A percentile compares a stretch with the other conserved stretches of the same genome.
These are phyloP conservation scores for Eupithecia pulchellata DNA, from an alignment of 2,888 invertebrate genomes.

Conservation along the genomic window DNA sequence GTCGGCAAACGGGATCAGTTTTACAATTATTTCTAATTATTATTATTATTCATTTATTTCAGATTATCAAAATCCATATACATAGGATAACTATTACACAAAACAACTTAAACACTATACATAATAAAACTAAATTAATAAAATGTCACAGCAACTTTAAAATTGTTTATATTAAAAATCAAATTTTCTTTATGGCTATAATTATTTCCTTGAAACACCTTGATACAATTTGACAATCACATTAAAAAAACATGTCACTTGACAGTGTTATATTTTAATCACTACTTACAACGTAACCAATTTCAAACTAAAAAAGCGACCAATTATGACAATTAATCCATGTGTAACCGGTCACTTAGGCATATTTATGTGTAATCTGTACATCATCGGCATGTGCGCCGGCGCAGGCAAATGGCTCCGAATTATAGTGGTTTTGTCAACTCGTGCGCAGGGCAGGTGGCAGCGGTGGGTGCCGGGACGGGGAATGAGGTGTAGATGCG, in stretches of 20 bases:
- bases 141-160: no score
- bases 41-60: no score
- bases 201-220: no score
- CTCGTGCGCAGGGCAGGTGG: constrained; percentile 51
- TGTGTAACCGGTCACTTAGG: constrained; percentile 35
- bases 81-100: no score
- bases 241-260: constrained; percentile 1
- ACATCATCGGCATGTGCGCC: constrained; percentile 33
- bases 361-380: constrained; percentile 19
- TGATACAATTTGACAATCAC: no score
- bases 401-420: constrained; percentile 52
- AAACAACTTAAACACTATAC: no score
- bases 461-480: constrained; percentile 29
- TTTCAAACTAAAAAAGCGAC: constrained; percentile 14
- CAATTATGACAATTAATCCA: constrained; percentile 33
- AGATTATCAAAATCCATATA: no score
- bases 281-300: neutral
- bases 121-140: no score
- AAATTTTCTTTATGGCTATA: no score
- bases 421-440: constrained; percentile 62
- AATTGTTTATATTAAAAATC: no score
- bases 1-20: no score
- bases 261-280: constrained; percentile 15
- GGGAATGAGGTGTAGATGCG: constrained; percentile 7
- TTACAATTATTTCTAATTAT: no score